Conservation (phyloP, 2,797 vertebrate species). For the Xyrichtys novacula region DNA sequence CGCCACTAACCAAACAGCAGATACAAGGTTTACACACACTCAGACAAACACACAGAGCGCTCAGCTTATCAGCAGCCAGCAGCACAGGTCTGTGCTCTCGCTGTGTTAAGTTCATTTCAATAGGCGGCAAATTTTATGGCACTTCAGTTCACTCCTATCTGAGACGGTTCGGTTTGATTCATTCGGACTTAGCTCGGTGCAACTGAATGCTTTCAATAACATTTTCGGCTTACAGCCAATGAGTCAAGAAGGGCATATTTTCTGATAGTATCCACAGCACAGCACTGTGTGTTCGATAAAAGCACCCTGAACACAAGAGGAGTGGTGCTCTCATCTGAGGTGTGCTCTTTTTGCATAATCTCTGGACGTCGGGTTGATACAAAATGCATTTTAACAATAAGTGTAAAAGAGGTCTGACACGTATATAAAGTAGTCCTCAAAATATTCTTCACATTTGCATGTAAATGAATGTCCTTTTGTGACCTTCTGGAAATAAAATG, state of each 20-base stretch:
- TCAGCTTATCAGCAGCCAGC: constrained; percentile 62
- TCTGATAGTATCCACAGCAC: constrained; percentile 1
- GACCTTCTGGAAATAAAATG: not conserved
- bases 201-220: not conserved
- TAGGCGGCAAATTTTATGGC: constrained; percentile 29
- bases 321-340: not conserved
- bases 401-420: not conserved
- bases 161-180: constrained; percentile 18
- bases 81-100: constrained; percentile 49
- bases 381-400: constrained; percentile 4
- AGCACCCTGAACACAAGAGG: constrained; percentile 2
- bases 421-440: not conserved
- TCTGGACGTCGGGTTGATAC: not conserved
- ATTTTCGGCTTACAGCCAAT: constrained; percentile 3
- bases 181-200: constrained; percentile 9
- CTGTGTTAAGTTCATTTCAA: constrained; percentile 53
- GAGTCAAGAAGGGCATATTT: not conserved
- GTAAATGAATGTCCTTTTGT: constrained; percentile 22
- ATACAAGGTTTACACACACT: constrained; percentile 44
- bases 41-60: not conserved
- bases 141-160: constrained; percentile 13
- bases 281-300: constrained; percentile 5
- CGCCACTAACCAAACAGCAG: constrained; percentile 71
- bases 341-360: not conserved
- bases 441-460: constrained; percentile 34